Evolutionary conservation across 2,797 vertebrate genomes (phyloP), one percentile per base, ranked within the genome.

Genomic region (Acrossocheilus fasciatus): DNA sequence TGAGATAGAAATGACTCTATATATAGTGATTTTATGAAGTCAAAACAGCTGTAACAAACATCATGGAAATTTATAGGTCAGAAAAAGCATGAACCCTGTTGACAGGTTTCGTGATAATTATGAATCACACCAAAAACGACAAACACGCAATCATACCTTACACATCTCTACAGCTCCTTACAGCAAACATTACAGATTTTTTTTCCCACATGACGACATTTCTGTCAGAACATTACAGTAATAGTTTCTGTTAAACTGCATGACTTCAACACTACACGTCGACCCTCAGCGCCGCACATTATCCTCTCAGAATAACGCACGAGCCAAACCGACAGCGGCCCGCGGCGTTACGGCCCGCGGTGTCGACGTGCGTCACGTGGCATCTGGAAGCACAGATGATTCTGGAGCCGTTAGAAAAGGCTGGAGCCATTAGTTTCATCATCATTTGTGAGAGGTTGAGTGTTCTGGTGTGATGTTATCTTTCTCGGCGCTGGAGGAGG

Each of bases 361-460:
- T 36, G 23, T 78, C 74, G 20, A 8, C 3, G 5, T 23, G 72
- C 50, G 30, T 64, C 14, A 84, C 62, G 10, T 52, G 76, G 79
- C 69, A 73, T 83, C 66, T 87, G 41, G 68, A 30, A 72, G 45
- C 50, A 73, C 41, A 12, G 64, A 57, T 86, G 87, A 85, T 82
- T 74, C 59, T 85, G 69, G 30, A 86, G 70, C 72, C 64, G 84
- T 81, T 82, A 84, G 73, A 83, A 84, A 66, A 54, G 50, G 57
- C 62, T 59, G 43, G 79, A 85, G 82, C 66, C 85, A 78, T 90
- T 88, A 85, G 68, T 45, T 82, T 85, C 74, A 87, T 82, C 74
- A 87, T 54, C 47, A 47, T 69, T 80, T 45, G 59, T 84, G 87
- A 81, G 87, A 85, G 87, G 78, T 69, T n/a, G 87, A 72, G 73